A percentile compares a stretch with the other conserved stretches of the same genome.
phyloP scores from a whole-genome alignment of 1,140 invertebrate species.

The Lasioglossum baleicum region DNA sequence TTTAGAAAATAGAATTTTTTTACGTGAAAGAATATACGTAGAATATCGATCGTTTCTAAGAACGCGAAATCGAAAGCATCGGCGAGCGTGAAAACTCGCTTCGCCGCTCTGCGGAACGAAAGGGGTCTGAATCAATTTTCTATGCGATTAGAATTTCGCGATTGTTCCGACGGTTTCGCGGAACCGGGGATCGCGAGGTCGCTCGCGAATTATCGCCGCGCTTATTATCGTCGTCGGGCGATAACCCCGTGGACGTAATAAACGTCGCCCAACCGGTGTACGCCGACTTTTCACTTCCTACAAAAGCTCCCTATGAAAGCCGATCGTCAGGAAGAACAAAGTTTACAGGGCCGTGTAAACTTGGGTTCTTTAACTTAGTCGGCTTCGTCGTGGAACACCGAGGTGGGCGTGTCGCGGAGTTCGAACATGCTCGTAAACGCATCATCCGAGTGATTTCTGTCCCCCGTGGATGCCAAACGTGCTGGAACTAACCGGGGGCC shows the following conservation, averaged over 20 bases:
- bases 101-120: neutral
- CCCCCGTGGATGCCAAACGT: neutral
- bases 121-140: slow-evolving; percentile 8
- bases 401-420: neutral
- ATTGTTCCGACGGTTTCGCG: neutral
- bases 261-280: neutral
- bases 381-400: neutral
- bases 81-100: neutral
- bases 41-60: too few species aligned
- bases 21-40: too few species aligned
- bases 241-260: slow-evolving; percentile 2
- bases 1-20: too few species aligned
- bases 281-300: slow-evolving; percentile 3
- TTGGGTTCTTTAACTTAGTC: neutral
- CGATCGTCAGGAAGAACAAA: too few species aligned
- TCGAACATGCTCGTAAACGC: slow-evolving; percentile 30
- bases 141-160: slow-evolving; percentile 23
- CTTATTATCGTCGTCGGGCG: slow-evolving; percentile 9
- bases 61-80: neutral
- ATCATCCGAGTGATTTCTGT: neutral
- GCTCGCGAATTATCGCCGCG: slow-evolving; percentile 9
- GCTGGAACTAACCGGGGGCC: neutral
- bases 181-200: slow-evolving; percentile 2
- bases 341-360: too few species aligned
- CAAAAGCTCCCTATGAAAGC: too few species aligned